phyloP scores from a whole-genome alignment of 2,113 vertebrate species.

The Himantopus leucocephalus region DNA sequence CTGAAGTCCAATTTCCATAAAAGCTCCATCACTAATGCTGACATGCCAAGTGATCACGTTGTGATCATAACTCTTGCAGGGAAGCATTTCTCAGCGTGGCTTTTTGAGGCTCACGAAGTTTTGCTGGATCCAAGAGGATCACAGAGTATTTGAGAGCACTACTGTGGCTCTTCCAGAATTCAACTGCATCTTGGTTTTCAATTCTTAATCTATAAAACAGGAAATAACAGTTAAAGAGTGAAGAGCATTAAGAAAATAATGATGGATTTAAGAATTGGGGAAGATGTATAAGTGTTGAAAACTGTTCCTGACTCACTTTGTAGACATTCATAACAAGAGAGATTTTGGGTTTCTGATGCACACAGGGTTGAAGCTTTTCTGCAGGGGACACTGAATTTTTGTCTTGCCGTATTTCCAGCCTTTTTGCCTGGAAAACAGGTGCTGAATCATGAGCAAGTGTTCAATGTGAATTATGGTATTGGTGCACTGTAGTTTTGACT shows the following conservation, averaged over 20 bases:
- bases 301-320: neutral
- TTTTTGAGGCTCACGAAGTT: neutral
- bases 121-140: neutral
- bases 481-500: neutral
- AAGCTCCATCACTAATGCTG: neutral
- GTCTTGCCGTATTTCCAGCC: neutral
- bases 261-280: neutral
- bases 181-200: neutral
- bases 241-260: neutral
- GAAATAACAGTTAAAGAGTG: neutral
- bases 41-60: neutral
- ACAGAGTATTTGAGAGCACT: neutral
- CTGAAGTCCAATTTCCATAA: neutral
- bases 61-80: neutral
- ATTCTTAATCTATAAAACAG: neutral
- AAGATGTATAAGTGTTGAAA: neutral
- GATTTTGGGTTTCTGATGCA: neutral
- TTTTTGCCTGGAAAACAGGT: neutral
- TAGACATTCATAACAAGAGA: neutral
- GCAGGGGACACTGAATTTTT: neutral
- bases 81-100: accelerated
- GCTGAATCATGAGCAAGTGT: accelerated
- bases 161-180: neutral
- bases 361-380: neutral
- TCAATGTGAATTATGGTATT: neutral